These are phyloP conservation scores for Chrysomela aeneicollis DNA, from an alignment of 2,888 invertebrate species.

Conservation along the genomic window DNA sequence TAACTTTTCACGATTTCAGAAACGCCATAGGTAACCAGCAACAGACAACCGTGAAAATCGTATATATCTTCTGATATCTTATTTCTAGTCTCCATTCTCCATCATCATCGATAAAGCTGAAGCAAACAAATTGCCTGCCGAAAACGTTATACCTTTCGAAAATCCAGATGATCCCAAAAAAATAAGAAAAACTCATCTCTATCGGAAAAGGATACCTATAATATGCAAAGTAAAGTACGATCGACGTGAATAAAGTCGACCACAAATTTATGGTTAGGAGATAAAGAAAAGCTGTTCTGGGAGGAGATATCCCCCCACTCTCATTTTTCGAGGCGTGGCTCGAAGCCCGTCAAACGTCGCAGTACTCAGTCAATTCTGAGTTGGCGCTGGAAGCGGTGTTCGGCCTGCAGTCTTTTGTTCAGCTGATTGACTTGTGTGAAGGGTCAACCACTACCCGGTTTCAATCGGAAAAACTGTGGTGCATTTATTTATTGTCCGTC, in stretches of 20 bases:
- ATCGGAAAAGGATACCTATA: too few species aligned
- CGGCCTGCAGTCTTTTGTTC: conserved; percentile 32
- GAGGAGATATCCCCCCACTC: conserved; percentile 49
- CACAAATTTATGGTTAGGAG: conserved; percentile 59
- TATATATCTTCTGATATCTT: too few species aligned
- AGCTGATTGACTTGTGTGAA: conserved; percentile 22
- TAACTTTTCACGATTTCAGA: too few species aligned
- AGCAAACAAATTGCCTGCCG: too few species aligned
- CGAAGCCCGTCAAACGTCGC: conserved; percentile 46
- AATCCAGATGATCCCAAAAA: not conserved
- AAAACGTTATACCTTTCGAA: too few species aligned
- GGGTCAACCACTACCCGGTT: conserved; percentile 17
- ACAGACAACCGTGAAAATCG: too few species aligned
- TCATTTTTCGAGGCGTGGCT: conserved; percentile 47
- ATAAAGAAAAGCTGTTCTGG: conserved; percentile 56
- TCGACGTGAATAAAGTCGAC: conserved; percentile 54
- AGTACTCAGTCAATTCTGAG: conserved; percentile 49
- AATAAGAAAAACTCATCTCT: conserved; percentile 5
- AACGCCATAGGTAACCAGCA: too few species aligned
- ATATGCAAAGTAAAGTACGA: conserved; percentile 50
- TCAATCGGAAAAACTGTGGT: not conserved
- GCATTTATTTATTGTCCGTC: not conserved
- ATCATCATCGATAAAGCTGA: too few species aligned
- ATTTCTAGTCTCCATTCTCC: too few species aligned
- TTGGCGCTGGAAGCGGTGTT: conserved; percentile 42